Percentiles rank a stretch among this genome's conserved stretches.
These are phyloP conservation scores for Phortica variegata DNA, from an alignment of 1,140 invertebrate genomes.

Conservation along the genomic window DNA sequence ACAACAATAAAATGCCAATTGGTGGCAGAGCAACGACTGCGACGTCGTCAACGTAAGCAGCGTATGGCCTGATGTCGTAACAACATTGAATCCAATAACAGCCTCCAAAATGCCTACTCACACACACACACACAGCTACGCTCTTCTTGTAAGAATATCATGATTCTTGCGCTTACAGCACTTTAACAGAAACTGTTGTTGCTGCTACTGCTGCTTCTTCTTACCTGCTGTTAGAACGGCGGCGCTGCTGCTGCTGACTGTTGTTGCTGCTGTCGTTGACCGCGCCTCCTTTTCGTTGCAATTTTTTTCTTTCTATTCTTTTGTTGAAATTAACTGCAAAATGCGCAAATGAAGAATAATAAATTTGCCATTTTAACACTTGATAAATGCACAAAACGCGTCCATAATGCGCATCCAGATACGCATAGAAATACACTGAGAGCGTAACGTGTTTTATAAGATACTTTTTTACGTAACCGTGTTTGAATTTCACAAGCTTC, in stretches of 20 bases:
- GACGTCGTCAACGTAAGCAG: constrained; percentile 9
- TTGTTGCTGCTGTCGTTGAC: constrained; percentile 7
- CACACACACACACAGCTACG: neutral
- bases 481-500: constrained; percentile 21
- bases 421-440: constrained; percentile 33
- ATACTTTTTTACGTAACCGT: constrained; percentile 22
- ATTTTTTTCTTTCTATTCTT: constrained; percentile 19
- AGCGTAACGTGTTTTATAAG: constrained; percentile 32
- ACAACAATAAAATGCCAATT: constrained; percentile 1
- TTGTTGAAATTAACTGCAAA: constrained; percentile 44
- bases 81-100: constrained; percentile 7
- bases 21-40: constrained; percentile 6
- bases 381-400: neutral
- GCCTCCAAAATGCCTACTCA: neutral
- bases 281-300: constrained; percentile 39
- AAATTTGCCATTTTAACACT: constrained; percentile 15
- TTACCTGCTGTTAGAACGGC: too few relatives aligned
- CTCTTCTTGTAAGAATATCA: constrained; percentile 8
- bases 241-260: too few relatives aligned
- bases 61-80: constrained; percentile 45
- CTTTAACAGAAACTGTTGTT: constrained; percentile 19
- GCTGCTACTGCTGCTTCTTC: constrained; percentile 14
- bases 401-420: too few relatives aligned
- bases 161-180: constrained; percentile 16
- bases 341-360: too few relatives aligned